Conservation (phyloP, 2,113 vertebrate species). For the Perca flavescens region DNA sequence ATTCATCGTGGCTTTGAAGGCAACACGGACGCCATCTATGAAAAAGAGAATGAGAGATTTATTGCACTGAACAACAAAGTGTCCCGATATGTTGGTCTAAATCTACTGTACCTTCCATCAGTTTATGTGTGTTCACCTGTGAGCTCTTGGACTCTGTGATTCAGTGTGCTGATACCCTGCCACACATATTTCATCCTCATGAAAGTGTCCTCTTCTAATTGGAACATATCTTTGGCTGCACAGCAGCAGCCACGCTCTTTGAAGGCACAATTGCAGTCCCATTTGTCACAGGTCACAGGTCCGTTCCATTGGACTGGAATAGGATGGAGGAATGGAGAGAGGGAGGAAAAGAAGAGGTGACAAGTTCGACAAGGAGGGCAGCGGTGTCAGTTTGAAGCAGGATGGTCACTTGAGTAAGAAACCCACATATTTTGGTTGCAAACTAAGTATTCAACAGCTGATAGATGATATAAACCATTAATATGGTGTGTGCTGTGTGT, state of each 20-base stretch:
- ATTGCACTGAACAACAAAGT: background rate
- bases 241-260: constrained; percentile 81
- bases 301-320: constrained; percentile 46
- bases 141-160: constrained; percentile 16
- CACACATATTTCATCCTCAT: constrained; percentile 40
- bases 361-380: background rate
- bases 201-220: constrained; percentile 64
- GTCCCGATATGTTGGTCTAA: background rate
- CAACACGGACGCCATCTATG: constrained; percentile 64
- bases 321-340: background rate
- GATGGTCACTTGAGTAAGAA: no score
- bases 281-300: constrained; percentile 62
- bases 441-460: background rate
- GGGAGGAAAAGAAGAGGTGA: background rate
- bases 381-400: background rate
- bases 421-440: background rate
- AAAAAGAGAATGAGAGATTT: background rate
- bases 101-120: background rate
- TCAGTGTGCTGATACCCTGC: constrained; percentile 44
- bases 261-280: constrained; percentile 81
- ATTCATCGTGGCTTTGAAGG: constrained; percentile 74
- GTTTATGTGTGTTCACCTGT: constrained; percentile 61
- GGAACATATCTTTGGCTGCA: constrained; percentile 54
- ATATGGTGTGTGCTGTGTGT: background rate
- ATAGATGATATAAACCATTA: background rate